Evolutionary conservation across 2,113 vertebrate species (phyloP), one percentile per base, ranked within the genome.

Genomic region (Apeltes quadracus): DNA sequence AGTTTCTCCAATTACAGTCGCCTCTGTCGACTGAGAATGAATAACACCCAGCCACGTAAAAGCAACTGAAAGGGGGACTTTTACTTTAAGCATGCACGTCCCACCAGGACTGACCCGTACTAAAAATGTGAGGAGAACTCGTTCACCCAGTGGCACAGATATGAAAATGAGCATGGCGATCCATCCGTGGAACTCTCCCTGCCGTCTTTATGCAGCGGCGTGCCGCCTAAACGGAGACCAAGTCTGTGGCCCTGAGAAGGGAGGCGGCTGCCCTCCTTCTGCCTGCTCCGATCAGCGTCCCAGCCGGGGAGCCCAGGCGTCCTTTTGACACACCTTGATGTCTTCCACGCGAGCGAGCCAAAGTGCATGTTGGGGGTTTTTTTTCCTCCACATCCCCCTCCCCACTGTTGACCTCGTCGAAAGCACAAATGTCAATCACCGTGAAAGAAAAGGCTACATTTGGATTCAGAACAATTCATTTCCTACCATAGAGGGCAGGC

Each of bases 191-290:
- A 77, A 71, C 78, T 69, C 23, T 61, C 39, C 59, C 2, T 22
- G 22, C 15, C n/a, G 34, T 66, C 61, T 77, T 63, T 25, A 5
- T 29, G 23, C 23, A 46, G 38, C 20, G 0, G 25, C 38, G 29
- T 61, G n/a, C 39, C 61, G 64, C 65, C 79, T 78, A 69, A n/a
- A 67, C 16, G 6, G 72, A 63, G 72, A 54, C 62, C 64, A n/a
- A 55, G 73, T n/a, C 61, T 1, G 27, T 29, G 7, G 36, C 74
- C 58, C 77, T 50, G 51, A 46, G 41, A 66, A 39, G 46, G 83
- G 55, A 48, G 5, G 22, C 51, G 59, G 72, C 23, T 80, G 90
- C 27, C 86, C 86, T 86, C 81, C 65, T 89, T 86, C 86, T 90
- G 86, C 82, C 87, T 44, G 0, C 58, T 89, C 71, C 34, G 16